Evolutionary conservation across 2,888 invertebrate species (phyloP).

Genomic region (Trilocha varians): DNA sequence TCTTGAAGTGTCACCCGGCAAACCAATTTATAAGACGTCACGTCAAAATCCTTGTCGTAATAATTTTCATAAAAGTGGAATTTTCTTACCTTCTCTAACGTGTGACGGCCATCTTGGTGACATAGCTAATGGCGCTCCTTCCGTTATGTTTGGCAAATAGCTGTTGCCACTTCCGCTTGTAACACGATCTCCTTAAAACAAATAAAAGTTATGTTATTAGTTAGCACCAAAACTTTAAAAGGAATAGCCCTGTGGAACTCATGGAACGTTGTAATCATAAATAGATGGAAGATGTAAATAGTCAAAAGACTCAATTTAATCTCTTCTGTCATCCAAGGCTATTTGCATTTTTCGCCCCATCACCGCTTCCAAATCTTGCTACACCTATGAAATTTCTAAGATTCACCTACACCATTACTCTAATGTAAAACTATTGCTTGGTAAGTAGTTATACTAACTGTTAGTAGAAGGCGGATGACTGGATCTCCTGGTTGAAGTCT

Average conservation of each 20-base stretch:
- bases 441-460: conserved; percentile 13
- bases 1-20: too few relatives aligned
- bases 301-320: too few relatives aligned
- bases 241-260: too few relatives aligned
- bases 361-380: too few relatives aligned
- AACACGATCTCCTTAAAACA: conserved; percentile 39
- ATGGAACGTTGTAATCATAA: too few relatives aligned
- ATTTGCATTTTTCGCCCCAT: too few relatives aligned
- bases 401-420: too few relatives aligned
- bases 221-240: too few relatives aligned
- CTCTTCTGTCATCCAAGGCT: too few relatives aligned
- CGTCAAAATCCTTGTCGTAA: neutral
- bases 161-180: conserved; percentile 41
- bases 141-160: conserved; percentile 63
- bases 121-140: conserved; percentile 54
- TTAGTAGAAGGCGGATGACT: conserved; percentile 32
- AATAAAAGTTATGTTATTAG: neutral
- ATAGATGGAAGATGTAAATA: too few relatives aligned
- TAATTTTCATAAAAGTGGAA: neutral
- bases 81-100: conserved; percentile 44
- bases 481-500: conserved; percentile 59
- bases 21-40: neutral
- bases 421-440: neutral
- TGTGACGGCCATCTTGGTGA: conserved; percentile 58
- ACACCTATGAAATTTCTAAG: neutral